Base-by-base conservation (phyloP, 1,140 invertebrate species). In the Lycorma delicatula region DNA sequence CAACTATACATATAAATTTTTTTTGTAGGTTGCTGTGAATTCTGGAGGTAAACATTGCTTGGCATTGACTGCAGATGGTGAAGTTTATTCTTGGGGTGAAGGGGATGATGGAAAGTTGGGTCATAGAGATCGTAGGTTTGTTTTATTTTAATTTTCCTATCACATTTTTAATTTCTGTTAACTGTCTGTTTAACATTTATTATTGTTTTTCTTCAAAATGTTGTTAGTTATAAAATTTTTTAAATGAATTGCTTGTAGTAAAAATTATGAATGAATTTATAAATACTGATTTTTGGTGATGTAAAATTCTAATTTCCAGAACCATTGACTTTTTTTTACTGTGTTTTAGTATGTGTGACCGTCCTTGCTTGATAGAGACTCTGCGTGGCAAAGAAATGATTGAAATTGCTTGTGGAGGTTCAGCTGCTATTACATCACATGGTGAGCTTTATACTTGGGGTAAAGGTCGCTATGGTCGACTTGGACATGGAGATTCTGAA, bases 41-140 rank as follows among this genome's bases (percentile, higher is more conserved):
- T 95, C 93, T 0, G 93, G 93, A 2, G 93, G 94, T 3, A 97
- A 97, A 72, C 94, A 98, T 72, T 97, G 93, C 68, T 75, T 98
- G 25, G 93, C 93, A 1, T 74, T 97, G 31, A 90, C 91, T 7
- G 84, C 86, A 12, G 91, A 96, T 61, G 93, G 93, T 16, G 92
- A 96, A 64, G 92, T 97, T 0, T 97, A 92, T 71, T 93, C 91
- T 13, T 98, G 93, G 93, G 93, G 93, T 0, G 93, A 97, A 75
- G 93, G 92, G 0, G 93, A 97, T 68, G 93, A 97, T 69, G 93
- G 93, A 1, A 97, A 97, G 76, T 75, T 97, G 7, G 94, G 94
- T 0, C 92, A 97, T 70, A 91, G 91, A 1, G 93, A 90, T 67
- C 18, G 85, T 74, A 81, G 83, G 79, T 90, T n/a, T n/a, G n/a